Conservation (phyloP, 1,140 invertebrate species). For the Drosophila sp. region DNA sequence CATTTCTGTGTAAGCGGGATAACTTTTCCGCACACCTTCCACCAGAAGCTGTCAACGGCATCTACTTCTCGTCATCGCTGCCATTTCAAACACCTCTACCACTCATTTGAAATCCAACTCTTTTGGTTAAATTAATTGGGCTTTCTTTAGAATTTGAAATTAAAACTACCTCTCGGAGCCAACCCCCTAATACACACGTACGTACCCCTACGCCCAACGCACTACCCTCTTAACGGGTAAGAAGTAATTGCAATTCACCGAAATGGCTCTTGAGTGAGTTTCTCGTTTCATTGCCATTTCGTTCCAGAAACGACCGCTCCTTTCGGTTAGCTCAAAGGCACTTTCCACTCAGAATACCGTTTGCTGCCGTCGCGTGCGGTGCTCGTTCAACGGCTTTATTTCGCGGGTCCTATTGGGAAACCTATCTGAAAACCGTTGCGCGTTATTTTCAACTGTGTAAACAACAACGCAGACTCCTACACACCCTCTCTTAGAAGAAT, state of each 20-base stretch:
- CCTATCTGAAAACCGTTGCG: constrained; percentile 44
- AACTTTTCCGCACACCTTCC: constrained; percentile 14
- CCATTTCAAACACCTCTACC: constrained; percentile 6
- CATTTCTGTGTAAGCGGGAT: constrained; percentile 3
- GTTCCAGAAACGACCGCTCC: constrained; percentile 48
- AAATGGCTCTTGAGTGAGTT: constrained; percentile 25
- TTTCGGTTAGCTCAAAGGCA: constrained; percentile 32
- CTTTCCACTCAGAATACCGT: constrained; percentile 68
- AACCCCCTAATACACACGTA: constrained; percentile 10
- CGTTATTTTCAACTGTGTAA: constrained; percentile 19
- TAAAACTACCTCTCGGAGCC: constrained; percentile 50
- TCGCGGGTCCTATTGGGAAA: constrained; percentile 57
- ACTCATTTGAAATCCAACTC: constrained; percentile 57
- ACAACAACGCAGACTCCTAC: constrained; percentile 68
- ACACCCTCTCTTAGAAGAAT: constrained; percentile 33
- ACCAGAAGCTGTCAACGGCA: constrained; percentile 44
- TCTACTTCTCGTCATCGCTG: constrained; percentile 31
- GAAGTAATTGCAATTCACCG: neutral
- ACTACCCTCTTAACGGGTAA: neutral
- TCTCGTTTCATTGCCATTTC: constrained; percentile 49
- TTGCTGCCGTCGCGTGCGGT: constrained; percentile 73
- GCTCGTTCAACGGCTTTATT: constrained; percentile 38
- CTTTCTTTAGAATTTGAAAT: constrained; percentile 72
- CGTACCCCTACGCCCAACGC: neutral
- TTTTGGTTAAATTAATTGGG: constrained; percentile 72